Conservation (phyloP, 2,113 vertebrate species). For the Melanocharis versteri region DNA sequence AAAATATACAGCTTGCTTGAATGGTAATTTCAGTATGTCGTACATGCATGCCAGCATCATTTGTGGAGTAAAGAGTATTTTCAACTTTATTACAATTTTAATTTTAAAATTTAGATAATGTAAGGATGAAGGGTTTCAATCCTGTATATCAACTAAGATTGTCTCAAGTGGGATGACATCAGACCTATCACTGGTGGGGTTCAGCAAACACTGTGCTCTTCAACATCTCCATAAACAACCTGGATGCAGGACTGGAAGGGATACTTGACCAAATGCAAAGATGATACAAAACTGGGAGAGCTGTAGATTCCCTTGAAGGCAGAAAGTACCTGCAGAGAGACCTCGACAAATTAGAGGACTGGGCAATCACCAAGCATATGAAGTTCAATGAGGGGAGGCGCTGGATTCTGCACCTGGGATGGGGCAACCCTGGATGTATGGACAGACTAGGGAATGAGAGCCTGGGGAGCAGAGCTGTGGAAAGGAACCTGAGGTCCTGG, state of each 20-base stretch:
- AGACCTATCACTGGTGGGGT: background rate
- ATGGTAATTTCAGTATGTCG: background rate
- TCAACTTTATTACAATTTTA: background rate
- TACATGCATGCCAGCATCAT: background rate
- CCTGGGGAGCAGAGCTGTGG: background rate
- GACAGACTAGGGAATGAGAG: background rate
- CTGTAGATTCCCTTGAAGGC: background rate
- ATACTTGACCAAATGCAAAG: background rate
- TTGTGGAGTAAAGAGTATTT: background rate
- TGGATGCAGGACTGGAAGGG: background rate
- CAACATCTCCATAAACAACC: background rate
- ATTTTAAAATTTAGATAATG: background rate
- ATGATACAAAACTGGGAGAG: background rate
- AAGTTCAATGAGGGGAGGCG: background rate
- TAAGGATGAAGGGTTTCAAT: background rate
- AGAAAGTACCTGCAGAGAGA: background rate
- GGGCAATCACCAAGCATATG: background rate
- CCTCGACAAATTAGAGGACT: background rate
- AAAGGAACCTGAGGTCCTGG: background rate
- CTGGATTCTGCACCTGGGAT: background rate
- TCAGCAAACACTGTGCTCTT: accelerated
- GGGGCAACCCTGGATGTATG: accelerated
- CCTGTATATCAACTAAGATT: background rate
- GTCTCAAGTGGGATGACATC: background rate
- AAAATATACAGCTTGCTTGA: background rate